Evolutionary conservation across 2,888 invertebrate species (phyloP).

Genomic region (Drosophila flavopinicola): DNA sequence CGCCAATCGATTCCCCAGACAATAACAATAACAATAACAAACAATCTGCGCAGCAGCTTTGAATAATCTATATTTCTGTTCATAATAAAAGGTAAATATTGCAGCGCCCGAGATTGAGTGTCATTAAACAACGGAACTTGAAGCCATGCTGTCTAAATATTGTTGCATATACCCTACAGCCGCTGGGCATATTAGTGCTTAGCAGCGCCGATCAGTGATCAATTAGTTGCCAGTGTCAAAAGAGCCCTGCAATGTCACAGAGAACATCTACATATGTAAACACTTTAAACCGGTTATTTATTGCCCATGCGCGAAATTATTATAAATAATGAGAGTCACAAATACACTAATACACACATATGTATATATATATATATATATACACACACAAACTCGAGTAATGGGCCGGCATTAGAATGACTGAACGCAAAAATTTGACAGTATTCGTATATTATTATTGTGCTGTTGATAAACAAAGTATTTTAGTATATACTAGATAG

Average conservation of each 20-base stretch:
- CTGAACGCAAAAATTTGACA: slow-evolving; percentile 20
- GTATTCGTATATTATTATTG: slow-evolving; percentile 27
- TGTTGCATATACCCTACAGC: slow-evolving; percentile 1
- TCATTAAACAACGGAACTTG: not conserved
- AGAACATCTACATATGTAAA: slow-evolving; percentile 49
- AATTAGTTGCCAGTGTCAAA: not conserved
- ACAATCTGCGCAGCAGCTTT: slow-evolving; percentile 65
- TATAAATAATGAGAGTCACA: slow-evolving; percentile 43
- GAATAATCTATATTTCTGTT: slow-evolving; percentile 6
- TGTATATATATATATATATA: too few relatives aligned
- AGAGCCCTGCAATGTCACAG: slow-evolving; percentile 21
- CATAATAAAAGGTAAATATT: slow-evolving; percentile 44
- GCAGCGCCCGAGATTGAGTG: slow-evolving; percentile 1
- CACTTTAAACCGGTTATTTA: slow-evolving; percentile 64
- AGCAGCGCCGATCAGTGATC: not conserved
- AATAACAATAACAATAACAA: not conserved
- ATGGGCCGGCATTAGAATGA: slow-evolving; percentile 54
- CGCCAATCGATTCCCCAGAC: slow-evolving; percentile 14
- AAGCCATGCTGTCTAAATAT: slow-evolving; percentile 17
- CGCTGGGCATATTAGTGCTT: not conserved
- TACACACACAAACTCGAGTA: slow-evolving; percentile 1
- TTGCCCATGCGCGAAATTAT: slow-evolving; percentile 39
- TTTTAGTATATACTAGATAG: not conserved
- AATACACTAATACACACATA: slow-evolving; percentile 13
- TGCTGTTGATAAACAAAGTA: slow-evolving; percentile 59